Evolutionary conservation across 2,888 invertebrate genomes (phyloP), one percentile per base, ranked within the genome.

Genomic region (Caradrina clavipalpis): DNA sequence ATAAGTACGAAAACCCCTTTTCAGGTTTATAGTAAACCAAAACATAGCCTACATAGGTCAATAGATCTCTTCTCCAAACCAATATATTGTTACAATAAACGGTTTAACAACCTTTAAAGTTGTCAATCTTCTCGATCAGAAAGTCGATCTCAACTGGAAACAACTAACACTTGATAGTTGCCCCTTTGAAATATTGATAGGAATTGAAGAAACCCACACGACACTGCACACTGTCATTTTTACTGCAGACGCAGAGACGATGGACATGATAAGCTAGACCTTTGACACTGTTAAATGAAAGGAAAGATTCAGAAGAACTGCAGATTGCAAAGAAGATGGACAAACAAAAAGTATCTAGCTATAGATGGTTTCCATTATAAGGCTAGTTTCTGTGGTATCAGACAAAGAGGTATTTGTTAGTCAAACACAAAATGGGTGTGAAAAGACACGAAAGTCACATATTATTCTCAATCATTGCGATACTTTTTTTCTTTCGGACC

Each of bases 111-210:
- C 42, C 42, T 17, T 8, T 47, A 19, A 63, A 64, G 56, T 45
- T 45, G 54, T 60, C 69, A 69, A 73, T 60, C 59, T 62, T 49
- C 4, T 39, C 42, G 51, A 78, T 66, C 73, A 61, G 65, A 77
- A 72, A 77, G 47, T 67, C 13, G 45, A 50, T 42, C n/a, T 39
- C n/a, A 39, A 60, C 26, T 42, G 56, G 21, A 49, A 66, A 74
- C 63, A 26, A 58, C 45, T 62, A 67, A 57, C 51, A 66, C 73
- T 73, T 19, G 47, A 67, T 49, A 58, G 58, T 60, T 75, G 56
- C 60, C 69, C 59, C 49, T 68, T 67, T 69, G 26, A 67, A 75
- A 78, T 82, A 78, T 81, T 69, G 71, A 78, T 78, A 78, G 69
- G 64, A 66, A 78, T 57, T 42, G 21, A 64, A 66, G 69, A 69